These are phyloP conservation scores for Sympetrum striolatum DNA, from an alignment of 2,888 invertebrate species.

Conservation along the genomic window DNA sequence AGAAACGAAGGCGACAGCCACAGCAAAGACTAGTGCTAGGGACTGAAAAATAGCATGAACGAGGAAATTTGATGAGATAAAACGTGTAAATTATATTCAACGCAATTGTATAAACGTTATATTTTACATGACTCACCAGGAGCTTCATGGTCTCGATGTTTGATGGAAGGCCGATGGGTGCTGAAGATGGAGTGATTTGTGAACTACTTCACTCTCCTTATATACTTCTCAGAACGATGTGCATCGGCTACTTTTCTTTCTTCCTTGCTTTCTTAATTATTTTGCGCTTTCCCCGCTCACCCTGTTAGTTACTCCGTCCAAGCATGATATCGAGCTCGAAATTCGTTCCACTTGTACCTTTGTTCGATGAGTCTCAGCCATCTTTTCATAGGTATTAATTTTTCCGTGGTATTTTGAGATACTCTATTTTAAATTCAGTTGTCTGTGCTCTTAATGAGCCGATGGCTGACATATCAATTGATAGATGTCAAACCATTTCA, in stretches of 20 bases:
- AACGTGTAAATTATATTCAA: not conserved
- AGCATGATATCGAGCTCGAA: not conserved
- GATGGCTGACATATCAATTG: too few relatives aligned
- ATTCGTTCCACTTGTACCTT: not conserved
- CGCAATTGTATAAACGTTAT: not conserved
- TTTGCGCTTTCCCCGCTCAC: not conserved
- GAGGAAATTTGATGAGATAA: not conserved
- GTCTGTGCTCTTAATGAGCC: too few relatives aligned
- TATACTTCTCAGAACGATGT: not conserved
- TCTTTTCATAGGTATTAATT: too few relatives aligned
- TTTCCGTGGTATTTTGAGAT: too few relatives aligned
- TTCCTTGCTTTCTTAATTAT: not conserved
- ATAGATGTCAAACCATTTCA: too few relatives aligned
- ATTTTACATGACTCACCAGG: not conserved
- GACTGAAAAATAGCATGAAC: not conserved
- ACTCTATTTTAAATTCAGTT: too few relatives aligned
- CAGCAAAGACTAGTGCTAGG: not conserved
- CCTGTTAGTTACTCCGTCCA: not conserved
- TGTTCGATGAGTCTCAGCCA: too few relatives aligned
- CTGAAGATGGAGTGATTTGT: not conserved
- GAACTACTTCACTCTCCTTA: not conserved
- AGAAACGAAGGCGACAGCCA: constrained; percentile 33
- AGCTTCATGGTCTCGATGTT: constrained; percentile 48
- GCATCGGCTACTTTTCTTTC: not conserved
- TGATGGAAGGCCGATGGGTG: not conserved